Conservation (phyloP, 2,797 vertebrate genomes). For the Coregonus ussuriensis region DNA sequence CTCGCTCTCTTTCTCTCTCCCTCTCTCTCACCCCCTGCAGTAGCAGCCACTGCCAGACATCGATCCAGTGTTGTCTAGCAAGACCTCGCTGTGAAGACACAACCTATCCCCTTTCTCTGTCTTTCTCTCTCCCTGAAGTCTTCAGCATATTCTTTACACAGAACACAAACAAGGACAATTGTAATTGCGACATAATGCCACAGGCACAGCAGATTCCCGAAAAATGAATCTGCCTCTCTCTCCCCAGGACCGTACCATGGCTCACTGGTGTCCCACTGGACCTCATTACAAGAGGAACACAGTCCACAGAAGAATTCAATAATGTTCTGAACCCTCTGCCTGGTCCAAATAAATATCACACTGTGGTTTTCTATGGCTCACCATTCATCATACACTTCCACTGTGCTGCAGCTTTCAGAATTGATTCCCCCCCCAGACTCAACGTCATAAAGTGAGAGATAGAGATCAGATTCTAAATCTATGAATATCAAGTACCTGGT, state of each 20-base stretch:
- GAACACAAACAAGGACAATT: not conserved
- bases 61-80: slow-evolving; percentile 13
- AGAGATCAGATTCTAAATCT: not conserved
- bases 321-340: not conserved
- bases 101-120: not conserved
- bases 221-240: slow-evolving; percentile 1
- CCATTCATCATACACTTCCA: not conserved
- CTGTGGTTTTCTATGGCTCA: no score
- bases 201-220: not conserved
- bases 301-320: slow-evolving; percentile 7
- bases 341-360: slow-evolving; percentile 5
- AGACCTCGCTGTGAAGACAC: not conserved
- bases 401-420: not conserved
- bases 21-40: not conserved
- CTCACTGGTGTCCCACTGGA: slow-evolving; percentile 15
- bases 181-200: not conserved
- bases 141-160: not conserved
- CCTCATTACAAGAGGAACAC: slow-evolving; percentile 32
- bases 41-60: not conserved
- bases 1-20: no score
- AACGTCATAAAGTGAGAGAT: not conserved
- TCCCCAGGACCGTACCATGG: not conserved
- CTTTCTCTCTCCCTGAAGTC: not conserved
- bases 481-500: no score
- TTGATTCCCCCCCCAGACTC: not conserved